phyloP scores from a whole-genome alignment of 2,113 vertebrate genomes.

The Grus americana region DNA sequence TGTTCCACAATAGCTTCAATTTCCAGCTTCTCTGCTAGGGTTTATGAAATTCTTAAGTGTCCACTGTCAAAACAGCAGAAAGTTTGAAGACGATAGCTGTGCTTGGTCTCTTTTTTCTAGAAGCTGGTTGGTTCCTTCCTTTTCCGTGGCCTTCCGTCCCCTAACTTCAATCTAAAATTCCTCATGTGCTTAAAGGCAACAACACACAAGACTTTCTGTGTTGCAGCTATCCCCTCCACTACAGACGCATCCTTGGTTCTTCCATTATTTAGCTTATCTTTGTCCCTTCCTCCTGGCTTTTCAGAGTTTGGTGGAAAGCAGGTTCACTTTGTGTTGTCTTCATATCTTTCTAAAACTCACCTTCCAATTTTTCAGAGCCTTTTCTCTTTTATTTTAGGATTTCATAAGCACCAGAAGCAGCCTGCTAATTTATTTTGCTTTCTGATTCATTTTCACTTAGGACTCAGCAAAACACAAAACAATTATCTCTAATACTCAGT shows the following conservation, averaged over 20 bases:
- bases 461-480: neutral
- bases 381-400: neutral
- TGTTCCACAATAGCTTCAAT: neutral
- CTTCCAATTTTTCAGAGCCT: neutral
- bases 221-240: neutral
- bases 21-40: neutral
- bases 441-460: neutral
- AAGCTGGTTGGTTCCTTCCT: neutral
- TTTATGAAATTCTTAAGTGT: neutral
- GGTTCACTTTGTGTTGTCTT: neutral
- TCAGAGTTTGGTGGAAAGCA: neutral
- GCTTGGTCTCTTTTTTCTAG: neutral
- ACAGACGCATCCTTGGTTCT: neutral
- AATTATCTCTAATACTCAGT: neutral
- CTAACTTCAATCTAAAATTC: neutral
- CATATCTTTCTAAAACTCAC: neutral
- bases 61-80: neutral
- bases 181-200: neutral
- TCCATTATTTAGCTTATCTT: neutral
- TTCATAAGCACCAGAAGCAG: neutral
- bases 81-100: neutral
- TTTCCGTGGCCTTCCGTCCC: neutral
- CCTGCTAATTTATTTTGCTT: neutral
- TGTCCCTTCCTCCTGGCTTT: neutral
- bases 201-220: neutral